These are phyloP conservation scores for Quiscalus mexicanus DNA, from an alignment of 2,113 vertebrate genomes.

Conservation along the genomic window DNA sequence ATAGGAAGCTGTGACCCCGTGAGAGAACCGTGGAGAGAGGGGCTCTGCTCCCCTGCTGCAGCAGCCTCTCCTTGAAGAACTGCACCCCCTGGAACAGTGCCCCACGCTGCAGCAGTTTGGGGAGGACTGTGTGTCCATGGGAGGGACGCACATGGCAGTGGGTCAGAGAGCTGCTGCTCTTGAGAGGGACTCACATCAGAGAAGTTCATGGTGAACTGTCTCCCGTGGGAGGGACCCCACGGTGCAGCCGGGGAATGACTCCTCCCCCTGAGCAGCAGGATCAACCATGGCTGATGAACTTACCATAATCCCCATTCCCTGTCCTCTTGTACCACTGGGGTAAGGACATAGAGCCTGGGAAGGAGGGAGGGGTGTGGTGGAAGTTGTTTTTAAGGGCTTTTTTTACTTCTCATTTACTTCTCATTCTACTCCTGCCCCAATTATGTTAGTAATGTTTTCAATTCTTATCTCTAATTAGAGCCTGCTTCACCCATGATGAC, in stretches of 20 bases:
- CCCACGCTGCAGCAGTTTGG: not conserved
- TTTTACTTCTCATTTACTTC: not conserved
- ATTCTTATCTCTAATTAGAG: not conserved
- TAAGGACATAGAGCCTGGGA: not conserved
- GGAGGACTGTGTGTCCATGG: not conserved
- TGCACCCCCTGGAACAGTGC: accelerated
- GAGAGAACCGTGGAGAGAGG: not conserved
- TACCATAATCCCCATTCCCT: not conserved
- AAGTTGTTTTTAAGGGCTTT: not conserved
- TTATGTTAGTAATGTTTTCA: too few relatives aligned
- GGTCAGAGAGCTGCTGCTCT: not conserved
- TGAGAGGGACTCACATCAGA: not conserved
- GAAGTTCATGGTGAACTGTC: not conserved
- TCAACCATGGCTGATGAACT: not conserved
- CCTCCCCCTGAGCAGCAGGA: not conserved
- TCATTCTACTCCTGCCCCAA: not conserved
- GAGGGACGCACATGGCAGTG: not conserved
- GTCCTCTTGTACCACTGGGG: accelerated
- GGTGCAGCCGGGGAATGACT: not conserved
- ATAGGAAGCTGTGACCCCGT: accelerated
- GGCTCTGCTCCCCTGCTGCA: not conserved
- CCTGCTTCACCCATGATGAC: not conserved
- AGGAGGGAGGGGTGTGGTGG: not conserved
- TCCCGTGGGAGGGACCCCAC: accelerated
- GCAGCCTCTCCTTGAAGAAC: not conserved